Percentiles rank a stretch among this genome's conserved stretches.
Evolutionary conservation across 2,888 invertebrate species (phyloP).

Genomic region (Tethea ocularis): DNA sequence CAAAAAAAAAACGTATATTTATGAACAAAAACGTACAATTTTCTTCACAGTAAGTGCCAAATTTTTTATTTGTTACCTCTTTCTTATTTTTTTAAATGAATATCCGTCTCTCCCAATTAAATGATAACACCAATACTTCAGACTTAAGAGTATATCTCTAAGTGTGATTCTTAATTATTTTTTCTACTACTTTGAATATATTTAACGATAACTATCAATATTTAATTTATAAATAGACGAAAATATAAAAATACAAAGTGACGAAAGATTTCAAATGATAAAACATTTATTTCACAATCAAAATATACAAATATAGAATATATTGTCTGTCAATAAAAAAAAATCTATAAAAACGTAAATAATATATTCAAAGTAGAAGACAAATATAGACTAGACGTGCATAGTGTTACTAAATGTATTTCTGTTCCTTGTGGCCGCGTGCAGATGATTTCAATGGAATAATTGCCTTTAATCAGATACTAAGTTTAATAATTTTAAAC

Average conservation of each 20-base stretch:
- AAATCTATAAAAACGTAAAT: slow-evolving; percentile 18
- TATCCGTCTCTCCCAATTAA: slow-evolving; percentile 61
- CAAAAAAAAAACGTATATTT: not conserved
- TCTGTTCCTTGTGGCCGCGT: slow-evolving; percentile 49
- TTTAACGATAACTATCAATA: slow-evolving; percentile 15
- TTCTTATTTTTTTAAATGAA: slow-evolving; percentile 36
- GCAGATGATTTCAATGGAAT: slow-evolving; percentile 36
- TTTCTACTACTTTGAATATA: slow-evolving; percentile 59
- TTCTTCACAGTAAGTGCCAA: slow-evolving; percentile 55
- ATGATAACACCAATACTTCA: slow-evolving; percentile 76
- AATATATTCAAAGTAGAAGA: slow-evolving; percentile 55
- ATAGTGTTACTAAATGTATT: slow-evolving; percentile 53
- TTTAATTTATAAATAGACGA: not conserved
- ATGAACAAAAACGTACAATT: slow-evolving; percentile 39
- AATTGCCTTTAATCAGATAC: too few species aligned
- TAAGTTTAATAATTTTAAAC: too few species aligned
- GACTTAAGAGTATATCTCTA: slow-evolving; percentile 65
- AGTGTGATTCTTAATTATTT: slow-evolving; percentile 64
- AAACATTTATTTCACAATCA: too few species aligned
- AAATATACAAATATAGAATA: too few species aligned
- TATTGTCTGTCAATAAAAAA: not conserved
- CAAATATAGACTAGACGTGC: slow-evolving; percentile 57
- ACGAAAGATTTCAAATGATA: too few species aligned
- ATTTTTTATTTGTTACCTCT: slow-evolving; percentile 24
- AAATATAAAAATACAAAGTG: not conserved